Percentiles rank a stretch among this genome's conserved stretches.
These are phyloP conservation scores for Platycnemis pennipes DNA, from an alignment of 2,888 invertebrate species.

Conservation along the genomic window DNA sequence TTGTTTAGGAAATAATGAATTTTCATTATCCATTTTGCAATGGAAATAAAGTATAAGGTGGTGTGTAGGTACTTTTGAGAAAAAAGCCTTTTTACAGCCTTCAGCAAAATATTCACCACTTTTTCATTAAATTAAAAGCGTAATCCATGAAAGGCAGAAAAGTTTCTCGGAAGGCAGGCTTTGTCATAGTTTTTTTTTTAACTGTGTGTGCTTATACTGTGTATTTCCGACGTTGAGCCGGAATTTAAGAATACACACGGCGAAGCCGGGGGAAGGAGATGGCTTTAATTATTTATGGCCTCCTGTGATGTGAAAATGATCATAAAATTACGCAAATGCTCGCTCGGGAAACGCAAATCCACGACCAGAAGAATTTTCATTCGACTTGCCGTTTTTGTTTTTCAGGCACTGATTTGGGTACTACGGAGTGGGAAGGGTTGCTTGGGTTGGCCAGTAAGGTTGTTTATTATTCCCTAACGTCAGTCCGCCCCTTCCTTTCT, in stretches of 20 bases:
- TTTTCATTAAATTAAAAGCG: neutral
- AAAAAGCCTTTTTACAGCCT: neutral
- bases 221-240: neutral
- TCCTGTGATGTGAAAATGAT: constrained; percentile 16
- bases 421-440: neutral
- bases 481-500: neutral
- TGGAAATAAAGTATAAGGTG: neutral
- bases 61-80: neutral
- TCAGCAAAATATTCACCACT: neutral
- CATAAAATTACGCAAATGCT: constrained; percentile 10
- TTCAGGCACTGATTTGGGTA: constrained; percentile 14
- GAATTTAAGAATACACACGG: neutral
- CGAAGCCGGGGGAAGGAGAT: neutral
- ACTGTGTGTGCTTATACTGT: neutral
- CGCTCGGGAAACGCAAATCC: constrained; percentile 12
- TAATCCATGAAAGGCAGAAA: neutral
- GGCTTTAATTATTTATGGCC: constrained; percentile 16
- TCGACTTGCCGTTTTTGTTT: neutral
- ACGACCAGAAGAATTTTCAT: neutral
- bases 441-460: neutral
- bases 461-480: neutral
- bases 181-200: neutral
- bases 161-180: neutral
- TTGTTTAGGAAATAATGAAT: too few species aligned
- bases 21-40: too few species aligned